A percentile compares a stretch with the other conserved stretches of the same genome.
Evolutionary conservation across 2,797 vertebrate species (phyloP).

Genomic region (Lates japonicus): DNA sequence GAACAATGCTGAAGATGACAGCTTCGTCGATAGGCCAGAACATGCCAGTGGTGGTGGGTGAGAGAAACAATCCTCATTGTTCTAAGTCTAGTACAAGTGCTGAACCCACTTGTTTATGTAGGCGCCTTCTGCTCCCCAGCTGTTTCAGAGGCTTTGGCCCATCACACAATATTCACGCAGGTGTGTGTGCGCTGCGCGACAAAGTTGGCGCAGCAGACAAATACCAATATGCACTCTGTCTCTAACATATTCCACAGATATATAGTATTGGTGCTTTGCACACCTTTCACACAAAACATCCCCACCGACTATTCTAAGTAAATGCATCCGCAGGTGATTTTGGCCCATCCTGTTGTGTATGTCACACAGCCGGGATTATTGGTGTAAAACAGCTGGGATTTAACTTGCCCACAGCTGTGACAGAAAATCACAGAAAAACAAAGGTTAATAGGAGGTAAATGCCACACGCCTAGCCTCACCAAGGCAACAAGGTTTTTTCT

Average conservation of each 20-base stretch:
- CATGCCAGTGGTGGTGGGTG: slow-evolving; percentile 77
- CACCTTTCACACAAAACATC: slow-evolving; percentile 31
- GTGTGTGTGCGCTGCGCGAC: not conserved
- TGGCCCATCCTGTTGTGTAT: slow-evolving; percentile 31
- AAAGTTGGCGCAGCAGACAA: not conserved
- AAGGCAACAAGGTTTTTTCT: slow-evolving; percentile 33
- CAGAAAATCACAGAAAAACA: slow-evolving; percentile 46
- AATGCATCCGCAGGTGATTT: slow-evolving; percentile 49
- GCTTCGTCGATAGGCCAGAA: slow-evolving; percentile 81
- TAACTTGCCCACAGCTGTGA: slow-evolving; percentile 44
- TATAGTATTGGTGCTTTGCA: not conserved
- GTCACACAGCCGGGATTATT: no score
- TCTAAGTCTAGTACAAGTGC: slow-evolving; percentile 77
- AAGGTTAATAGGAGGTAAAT: slow-evolving; percentile 59
- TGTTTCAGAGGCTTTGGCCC: slow-evolving; percentile 66
- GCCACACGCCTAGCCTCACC: slow-evolving; percentile 30
- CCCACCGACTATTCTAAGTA: slow-evolving; percentile 10
- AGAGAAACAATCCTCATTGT: slow-evolving; percentile 81
- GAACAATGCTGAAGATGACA: slow-evolving; percentile 79
- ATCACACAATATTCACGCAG: slow-evolving; percentile 44
- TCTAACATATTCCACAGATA: not conserved
- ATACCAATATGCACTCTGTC: slow-evolving; percentile 7
- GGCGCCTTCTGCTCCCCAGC: slow-evolving; percentile 67
- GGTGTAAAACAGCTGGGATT: slow-evolving; percentile 52
- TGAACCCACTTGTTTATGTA: slow-evolving; percentile 79